A percentile compares a stretch with the other conserved stretches of the same genome.
These are phyloP conservation scores for Aproaerema taeniolella DNA, from an alignment of 2,888 invertebrate genomes.

Conservation along the genomic window DNA sequence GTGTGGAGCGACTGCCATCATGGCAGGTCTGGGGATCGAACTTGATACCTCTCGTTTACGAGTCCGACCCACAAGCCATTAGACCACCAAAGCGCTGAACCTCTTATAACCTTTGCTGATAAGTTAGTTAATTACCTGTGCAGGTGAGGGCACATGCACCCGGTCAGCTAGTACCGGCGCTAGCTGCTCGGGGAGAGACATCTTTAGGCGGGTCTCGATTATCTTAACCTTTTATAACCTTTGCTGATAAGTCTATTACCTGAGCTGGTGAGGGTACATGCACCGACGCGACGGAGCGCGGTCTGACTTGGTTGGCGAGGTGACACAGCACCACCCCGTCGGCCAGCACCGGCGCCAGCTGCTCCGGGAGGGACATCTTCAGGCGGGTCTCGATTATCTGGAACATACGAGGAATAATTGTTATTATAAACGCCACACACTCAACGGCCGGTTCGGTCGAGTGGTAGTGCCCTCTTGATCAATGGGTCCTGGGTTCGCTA, in stretches of 20 bases:
- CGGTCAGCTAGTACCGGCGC: constrained; percentile 92
- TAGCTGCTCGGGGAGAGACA: constrained; percentile 91
- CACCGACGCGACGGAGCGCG: constrained; percentile 93
- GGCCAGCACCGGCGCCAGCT: constrained; percentile 88
- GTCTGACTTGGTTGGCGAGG: constrained; percentile 94
- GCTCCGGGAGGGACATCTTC: constrained; percentile 92
- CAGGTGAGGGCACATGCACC: constrained; percentile 57
- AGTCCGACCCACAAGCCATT: too few species aligned
- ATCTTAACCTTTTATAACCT: too few species aligned
- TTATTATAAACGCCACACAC: not conserved
- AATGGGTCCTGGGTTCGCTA: too few species aligned
- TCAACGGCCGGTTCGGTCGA: not conserved
- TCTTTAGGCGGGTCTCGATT: constrained; percentile 92
- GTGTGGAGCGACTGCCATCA: too few species aligned
- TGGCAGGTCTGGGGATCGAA: too few species aligned
- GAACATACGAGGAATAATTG: constrained; percentile 14
- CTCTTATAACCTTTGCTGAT: too few species aligned
- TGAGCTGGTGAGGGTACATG: constrained; percentile 96
- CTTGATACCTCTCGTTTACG: too few species aligned
- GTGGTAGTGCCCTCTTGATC: too few species aligned
- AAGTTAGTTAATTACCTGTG: not conserved
- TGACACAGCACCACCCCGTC: constrained; percentile 97
- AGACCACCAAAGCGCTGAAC: too few species aligned
- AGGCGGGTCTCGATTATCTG: constrained; percentile 93
- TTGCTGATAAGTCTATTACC: constrained; percentile 78